phyloP scores from a whole-genome alignment of 2,113 vertebrate species.

The Trichomycterus rosablanca region DNA sequence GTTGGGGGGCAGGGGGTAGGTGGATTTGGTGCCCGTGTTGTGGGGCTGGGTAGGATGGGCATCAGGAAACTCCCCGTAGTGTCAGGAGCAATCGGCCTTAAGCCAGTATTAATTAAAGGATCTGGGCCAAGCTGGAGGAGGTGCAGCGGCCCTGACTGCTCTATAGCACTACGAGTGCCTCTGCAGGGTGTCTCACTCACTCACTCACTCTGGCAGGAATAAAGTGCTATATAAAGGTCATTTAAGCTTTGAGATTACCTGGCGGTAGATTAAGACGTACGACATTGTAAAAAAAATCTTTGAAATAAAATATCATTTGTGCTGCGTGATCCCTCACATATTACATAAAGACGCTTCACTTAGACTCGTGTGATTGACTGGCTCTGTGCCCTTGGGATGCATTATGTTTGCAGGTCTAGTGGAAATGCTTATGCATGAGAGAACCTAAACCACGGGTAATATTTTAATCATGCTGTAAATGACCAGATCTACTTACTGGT shows the following conservation, averaged over 20 bases:
- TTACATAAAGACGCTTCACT: not conserved
- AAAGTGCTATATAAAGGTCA: conserved; percentile 26
- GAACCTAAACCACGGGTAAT: no score
- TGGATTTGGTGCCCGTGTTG: conserved; percentile 35
- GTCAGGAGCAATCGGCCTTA: conserved; percentile 71
- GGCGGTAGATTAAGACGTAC: conserved; percentile 6
- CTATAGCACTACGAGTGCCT: conserved; percentile 14
- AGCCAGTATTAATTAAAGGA: conserved; percentile 77
- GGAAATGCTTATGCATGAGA: no score
- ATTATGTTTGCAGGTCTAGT: no score
- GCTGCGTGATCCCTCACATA: conserved; percentile 1
- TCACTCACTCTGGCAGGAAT: conserved; percentile 14
- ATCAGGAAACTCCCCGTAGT: conserved; percentile 72
- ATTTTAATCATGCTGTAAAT: no score
- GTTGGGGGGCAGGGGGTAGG: conserved; percentile 10
- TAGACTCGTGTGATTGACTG: not conserved
- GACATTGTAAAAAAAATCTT: not conserved
- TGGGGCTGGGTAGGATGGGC: conserved; percentile 59
- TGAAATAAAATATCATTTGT: not conserved
- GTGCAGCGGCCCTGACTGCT: conserved; percentile 8
- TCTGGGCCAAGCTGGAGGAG: conserved; percentile 54
- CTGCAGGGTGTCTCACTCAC: conserved; percentile 20
- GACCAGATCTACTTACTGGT: no score
- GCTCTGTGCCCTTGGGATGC: no score
- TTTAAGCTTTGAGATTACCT: conserved; percentile 24